Conservation (phyloP, 2,888 invertebrate species). For the Lamellibrachia satsuma region DNA sequence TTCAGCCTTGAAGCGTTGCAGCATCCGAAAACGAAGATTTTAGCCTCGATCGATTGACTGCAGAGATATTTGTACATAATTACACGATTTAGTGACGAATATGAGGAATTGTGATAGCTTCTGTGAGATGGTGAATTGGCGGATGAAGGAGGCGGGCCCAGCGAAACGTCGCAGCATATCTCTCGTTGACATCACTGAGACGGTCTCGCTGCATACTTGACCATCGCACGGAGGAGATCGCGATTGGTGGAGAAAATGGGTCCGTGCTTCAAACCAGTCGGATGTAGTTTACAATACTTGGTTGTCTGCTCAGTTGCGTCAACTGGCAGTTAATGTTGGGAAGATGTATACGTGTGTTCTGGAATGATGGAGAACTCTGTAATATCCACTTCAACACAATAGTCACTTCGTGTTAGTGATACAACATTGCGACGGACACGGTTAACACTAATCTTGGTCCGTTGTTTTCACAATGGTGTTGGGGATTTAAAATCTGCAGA, state of each 20-base stretch:
- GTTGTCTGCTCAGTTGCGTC: not conserved
- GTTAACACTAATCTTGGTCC: not conserved
- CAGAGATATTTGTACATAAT: slow-evolving; percentile 3
- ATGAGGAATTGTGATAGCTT: not conserved
- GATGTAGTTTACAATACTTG: not conserved
- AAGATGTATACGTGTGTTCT: not conserved
- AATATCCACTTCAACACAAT: not conserved
- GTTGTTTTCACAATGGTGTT: not conserved
- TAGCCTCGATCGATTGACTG: slow-evolving; percentile 1
- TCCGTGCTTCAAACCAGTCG: not conserved
- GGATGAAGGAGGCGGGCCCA: not conserved
- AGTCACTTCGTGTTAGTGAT: not conserved
- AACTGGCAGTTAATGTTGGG: not conserved
- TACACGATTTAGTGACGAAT: not conserved
- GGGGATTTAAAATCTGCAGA: not conserved
- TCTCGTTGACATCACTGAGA: not conserved
- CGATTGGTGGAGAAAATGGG: slow-evolving; percentile 4
- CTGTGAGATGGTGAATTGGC: not conserved
- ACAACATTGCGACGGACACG: not conserved
- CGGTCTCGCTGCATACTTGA: not conserved
- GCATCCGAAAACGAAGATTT: not conserved
- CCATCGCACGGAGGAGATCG: not conserved
- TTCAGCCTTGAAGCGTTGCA: slow-evolving; percentile 11
- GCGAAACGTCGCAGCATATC: not conserved
- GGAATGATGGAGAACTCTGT: not conserved